Evolutionary conservation across 2,113 vertebrate genomes (phyloP).

Genomic region (Leptodactylus fuscus): DNA sequence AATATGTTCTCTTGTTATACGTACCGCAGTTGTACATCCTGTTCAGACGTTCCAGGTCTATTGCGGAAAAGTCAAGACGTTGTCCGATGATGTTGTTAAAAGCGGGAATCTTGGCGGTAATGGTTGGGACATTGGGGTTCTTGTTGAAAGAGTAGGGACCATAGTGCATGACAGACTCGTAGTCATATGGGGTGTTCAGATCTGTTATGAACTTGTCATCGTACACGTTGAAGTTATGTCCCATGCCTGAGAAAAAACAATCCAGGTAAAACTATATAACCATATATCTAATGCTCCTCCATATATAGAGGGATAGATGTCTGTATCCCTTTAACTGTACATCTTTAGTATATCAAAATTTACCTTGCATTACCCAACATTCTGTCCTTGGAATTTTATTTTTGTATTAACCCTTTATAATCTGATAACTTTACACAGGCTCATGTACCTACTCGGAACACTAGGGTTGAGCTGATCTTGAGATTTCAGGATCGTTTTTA

Average conservation of each 20-base stretch:
- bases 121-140: conserved; percentile 80
- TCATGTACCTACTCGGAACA: no score
- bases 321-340: no score
- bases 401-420: no score
- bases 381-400: no score
- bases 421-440: no score
- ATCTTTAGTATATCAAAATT: no score
- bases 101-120: conserved; percentile 88
- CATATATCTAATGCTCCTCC: no score
- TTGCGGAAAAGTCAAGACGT: conserved; percentile 84
- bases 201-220: conserved; percentile 82
- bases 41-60: conserved; percentile 86
- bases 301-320: no score
- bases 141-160: conserved; percentile 87
- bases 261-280: conserved; percentile 25
- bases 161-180: conserved; percentile 93
- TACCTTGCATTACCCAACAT: no score
- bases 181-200: conserved; percentile 92
- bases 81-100: conserved; percentile 89
- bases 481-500: no score
- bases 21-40: conserved; percentile 94
- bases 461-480: no score
- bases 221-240: conserved; percentile 87
- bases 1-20: conserved; percentile 62
- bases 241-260: conserved; percentile 69